A percentile compares a stretch with the other conserved stretches of the same genome.
These are phyloP conservation scores for Manis javanica DNA, from an alignment of 2,797 vertebrate species.

Conservation along the genomic window DNA sequence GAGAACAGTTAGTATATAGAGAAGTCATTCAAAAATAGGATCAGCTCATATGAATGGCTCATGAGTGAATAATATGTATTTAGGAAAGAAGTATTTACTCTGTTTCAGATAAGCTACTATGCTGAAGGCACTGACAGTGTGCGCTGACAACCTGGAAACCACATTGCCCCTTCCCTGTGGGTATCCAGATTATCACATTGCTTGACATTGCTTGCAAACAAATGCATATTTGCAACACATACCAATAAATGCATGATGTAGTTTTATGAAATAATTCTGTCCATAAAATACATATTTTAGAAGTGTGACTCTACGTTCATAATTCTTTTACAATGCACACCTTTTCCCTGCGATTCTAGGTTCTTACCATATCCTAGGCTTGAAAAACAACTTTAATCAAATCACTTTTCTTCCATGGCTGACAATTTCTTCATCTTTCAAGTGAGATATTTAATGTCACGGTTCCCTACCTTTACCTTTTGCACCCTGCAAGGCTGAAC, in stretches of 20 bases:
- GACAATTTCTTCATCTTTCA: neutral
- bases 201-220: neutral
- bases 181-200: neutral
- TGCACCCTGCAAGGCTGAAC: neutral
- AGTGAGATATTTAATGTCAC: neutral
- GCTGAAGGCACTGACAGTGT: neutral
- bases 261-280: neutral
- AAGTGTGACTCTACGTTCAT: neutral
- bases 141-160: neutral
- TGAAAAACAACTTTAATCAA: conserved; percentile 11
- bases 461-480: neutral
- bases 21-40: neutral
- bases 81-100: neutral
- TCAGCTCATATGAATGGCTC: neutral
- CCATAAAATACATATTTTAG: neutral
- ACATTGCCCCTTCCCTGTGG: neutral
- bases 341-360: neutral
- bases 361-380: neutral
- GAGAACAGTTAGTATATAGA: neutral
- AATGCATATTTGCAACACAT: neutral
- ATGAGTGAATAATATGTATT: neutral
- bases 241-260: neutral
- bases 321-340: neutral
- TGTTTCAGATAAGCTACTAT: neutral
- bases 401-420: neutral